These are phyloP conservation scores for Rachycentron canadum DNA, from an alignment of 2,797 vertebrate species.

Conservation along the genomic window DNA sequence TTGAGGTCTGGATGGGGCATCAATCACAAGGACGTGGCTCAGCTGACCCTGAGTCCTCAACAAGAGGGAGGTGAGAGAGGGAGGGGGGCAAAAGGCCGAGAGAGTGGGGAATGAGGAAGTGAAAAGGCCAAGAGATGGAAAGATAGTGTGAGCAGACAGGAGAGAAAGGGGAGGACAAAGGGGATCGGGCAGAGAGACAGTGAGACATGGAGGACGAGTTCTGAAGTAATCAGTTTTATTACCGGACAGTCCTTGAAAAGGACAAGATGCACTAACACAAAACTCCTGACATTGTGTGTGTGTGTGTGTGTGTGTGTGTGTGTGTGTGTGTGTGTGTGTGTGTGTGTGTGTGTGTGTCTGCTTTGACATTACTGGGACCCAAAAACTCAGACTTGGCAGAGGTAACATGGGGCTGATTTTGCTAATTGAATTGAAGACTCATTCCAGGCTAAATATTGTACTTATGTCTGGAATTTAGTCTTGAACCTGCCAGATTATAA, in stretches of 20 bases:
- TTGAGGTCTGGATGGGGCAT: constrained; percentile 67
- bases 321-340: neutral
- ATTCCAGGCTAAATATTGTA: constrained; percentile 3
- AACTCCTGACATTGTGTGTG: neutral
- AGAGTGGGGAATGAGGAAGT: no score
- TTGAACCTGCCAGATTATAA: neutral
- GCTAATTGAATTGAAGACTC: constrained; percentile 9
- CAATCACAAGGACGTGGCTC: constrained; percentile 57
- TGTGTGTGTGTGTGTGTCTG: neutral
- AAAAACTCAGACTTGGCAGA: constrained; percentile 5
- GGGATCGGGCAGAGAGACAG: neutral
- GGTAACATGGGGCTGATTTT: neutral
- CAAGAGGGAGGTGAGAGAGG: neutral
- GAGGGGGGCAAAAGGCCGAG: neutral
- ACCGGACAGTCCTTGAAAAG: constrained; percentile 15
- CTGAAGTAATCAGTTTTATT: constrained; percentile 24
- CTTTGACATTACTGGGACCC: neutral
- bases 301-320: neutral
- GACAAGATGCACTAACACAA: neutral
- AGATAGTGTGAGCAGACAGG: neutral
- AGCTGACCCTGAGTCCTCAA: constrained; percentile 58
- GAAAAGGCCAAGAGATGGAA: constrained; percentile 15
- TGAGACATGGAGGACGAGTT: neutral
- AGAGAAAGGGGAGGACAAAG: neutral
- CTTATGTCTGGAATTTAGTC: neutral